Conservation (phyloP, 2,113 vertebrate genomes). For the Struthio camelus region DNA sequence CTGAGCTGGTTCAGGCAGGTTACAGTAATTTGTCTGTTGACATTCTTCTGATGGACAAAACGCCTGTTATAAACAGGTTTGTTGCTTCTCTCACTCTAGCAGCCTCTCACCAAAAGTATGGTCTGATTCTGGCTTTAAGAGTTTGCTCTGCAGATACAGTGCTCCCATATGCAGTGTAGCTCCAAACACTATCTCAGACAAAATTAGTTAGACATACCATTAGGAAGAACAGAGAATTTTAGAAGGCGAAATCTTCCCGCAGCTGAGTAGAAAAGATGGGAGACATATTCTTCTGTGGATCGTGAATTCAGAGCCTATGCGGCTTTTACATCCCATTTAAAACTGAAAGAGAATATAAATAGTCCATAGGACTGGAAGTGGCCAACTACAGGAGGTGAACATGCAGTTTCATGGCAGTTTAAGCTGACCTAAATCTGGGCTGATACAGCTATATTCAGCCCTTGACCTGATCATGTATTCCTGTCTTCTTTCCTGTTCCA, state of each 20-base stretch:
- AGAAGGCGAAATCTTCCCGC: not conserved
- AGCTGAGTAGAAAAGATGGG: not conserved
- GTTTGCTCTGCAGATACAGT: not conserved
- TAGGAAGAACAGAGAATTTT: not conserved
- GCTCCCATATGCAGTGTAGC: not conserved
- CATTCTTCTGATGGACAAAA: constrained; percentile 51
- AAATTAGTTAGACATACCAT: not conserved
- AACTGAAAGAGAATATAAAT: not conserved
- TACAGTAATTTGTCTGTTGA: constrained; percentile 46
- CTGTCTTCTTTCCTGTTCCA: not conserved
- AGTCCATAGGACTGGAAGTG: not conserved
- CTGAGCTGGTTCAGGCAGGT: constrained; percentile 40
- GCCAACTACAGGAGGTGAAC: no score
- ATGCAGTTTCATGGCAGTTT: not conserved
- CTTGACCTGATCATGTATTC: no score
- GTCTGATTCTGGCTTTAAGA: not conserved
- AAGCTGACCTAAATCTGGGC: no score
- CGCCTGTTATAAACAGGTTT: constrained; percentile 29
- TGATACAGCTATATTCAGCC: no score
- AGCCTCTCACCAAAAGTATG: not conserved
- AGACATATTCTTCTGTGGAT: not conserved
- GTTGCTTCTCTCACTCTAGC: not conserved
- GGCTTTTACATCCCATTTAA: not conserved
- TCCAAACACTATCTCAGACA: not conserved
- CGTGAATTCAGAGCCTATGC: not conserved